A percentile compares a stretch with the other conserved stretches of the same genome.
Evolutionary conservation across 2,797 vertebrate species (phyloP).

Genomic region (Phoxinus dragarum): DNA sequence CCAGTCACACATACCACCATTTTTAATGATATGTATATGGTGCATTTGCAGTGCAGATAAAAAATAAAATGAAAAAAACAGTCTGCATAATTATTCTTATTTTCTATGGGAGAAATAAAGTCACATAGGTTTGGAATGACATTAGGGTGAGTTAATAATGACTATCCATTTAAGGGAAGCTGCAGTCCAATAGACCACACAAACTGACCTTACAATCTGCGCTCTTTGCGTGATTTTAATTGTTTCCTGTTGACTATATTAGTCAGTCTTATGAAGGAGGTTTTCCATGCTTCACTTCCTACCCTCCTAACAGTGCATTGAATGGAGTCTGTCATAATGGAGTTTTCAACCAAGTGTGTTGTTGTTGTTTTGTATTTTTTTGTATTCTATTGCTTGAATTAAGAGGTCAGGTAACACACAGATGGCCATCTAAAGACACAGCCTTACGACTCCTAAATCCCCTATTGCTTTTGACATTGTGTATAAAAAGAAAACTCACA

Average conservation of each 20-base stretch:
- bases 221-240: background rate
- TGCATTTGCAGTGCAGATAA: background rate
- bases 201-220: background rate
- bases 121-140: background rate
- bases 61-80: background rate
- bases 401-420: background rate
- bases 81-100: background rate
- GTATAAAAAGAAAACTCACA: background rate
- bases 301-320: background rate
- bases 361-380: too few relatives aligned
- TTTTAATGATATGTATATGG: background rate
- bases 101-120: background rate
- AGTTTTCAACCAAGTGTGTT: too few relatives aligned
- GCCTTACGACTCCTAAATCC: background rate
- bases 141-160: background rate
- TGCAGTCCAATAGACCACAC: background rate
- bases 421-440: background rate
- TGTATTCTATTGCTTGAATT: background rate
- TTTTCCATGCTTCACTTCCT: background rate
- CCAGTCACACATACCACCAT: background rate
- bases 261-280: background rate
- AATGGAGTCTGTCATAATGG: background rate
- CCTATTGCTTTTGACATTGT: conserved; percentile 28
- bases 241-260: background rate
- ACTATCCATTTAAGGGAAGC: background rate